Base-by-base conservation (phyloP, 2,888 invertebrate genomes). In the Myopa tessellatipennis region DNA sequence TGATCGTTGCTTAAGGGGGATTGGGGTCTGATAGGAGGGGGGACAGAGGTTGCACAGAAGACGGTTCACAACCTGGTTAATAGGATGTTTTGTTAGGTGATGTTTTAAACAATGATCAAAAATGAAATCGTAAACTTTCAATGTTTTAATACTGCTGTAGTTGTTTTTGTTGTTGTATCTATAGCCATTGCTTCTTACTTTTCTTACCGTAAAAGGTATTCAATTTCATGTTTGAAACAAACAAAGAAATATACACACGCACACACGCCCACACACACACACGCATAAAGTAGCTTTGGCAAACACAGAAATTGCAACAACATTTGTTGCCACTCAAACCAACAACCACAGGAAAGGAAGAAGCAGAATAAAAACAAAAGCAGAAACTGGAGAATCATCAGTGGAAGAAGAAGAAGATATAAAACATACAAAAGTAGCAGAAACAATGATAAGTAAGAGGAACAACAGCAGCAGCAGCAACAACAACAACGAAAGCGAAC, bases 191-290 rank as follows among this genome's bases (percentile, higher is more conserved):
- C 45, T 8, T 6, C 45, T 45, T 45, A 8, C 6, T 45, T 45
- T 6, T 10, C 45, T 3, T 45, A 26, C 26, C 45, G 45, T 38
- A 68, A 38, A 45, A 68, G 40, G 38, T 68, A 68, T 45, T 38
- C 68, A 68, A 45, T 68, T 68, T 68, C 68, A 68, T 68, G 18
- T 68, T 68, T 16, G 45, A n/a, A 58, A 52, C 52, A 52, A 52
- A 61, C 61, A 61, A 61, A 26, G 26, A 26, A 26, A 26, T 26
- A 26, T 26, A 26, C 26, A 26, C 26, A 26, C 26, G 26, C 26
- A 1, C 26, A 26, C 26, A 26, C 26, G 2, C 26, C 1, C 26
- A 26, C 26, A 26, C 45, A 6, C 45, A 45, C 45, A 45, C 45
- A 45, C 45, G 10, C 45, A 45, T 45, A 45, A 45, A 26, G 26